Evolutionary conservation across 2,888 invertebrate species (phyloP), one percentile per base, ranked within the genome.

Genomic region (Limnephilus auricula): DNA sequence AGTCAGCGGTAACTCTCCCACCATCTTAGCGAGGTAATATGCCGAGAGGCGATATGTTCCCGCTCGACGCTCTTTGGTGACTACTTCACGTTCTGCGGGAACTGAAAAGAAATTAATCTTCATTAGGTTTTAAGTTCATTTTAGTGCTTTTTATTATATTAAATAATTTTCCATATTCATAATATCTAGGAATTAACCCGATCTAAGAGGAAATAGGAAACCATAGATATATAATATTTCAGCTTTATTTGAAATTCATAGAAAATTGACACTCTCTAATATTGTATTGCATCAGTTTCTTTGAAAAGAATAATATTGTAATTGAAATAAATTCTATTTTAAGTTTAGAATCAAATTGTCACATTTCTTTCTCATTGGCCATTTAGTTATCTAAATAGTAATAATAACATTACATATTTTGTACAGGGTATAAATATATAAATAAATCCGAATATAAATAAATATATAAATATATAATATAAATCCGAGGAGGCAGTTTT

Each of bases 21-120:
- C 96, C 97, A 98, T 98, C 95, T 98, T 98, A 92, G 98, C 98
- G 94, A 98, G 94, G 95, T 98, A 98, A 94, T 98, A 98, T 79
- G 98, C 97, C 13, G 98, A 98, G 89, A 98, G 95, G 90, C 98
- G 96, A 94, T 98, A 98, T 78, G 98, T 97, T 87, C 98, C 98
- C 25, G 97, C 97, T 93, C 97, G 96, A 91, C 98, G 96, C 94
- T 98, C 98, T 94, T 98, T 98, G 94, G 97, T 97, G 93, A 98
- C 97, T 79, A 98, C 98, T 95, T 97, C 97, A 93, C 97, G 96
- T 94, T 98, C 98, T 88, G 97, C 96, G 91, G 98, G 98, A 96
- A 98, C 98, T 98, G 95, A 85, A 89, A 90, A 89, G 88, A 31
- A 80, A 32, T 32, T 30, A 80, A 25, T 65, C 65, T 65, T 25